phyloP scores from a whole-genome alignment of 2,797 vertebrate species.

The Pipistrellus nathusii region DNA sequence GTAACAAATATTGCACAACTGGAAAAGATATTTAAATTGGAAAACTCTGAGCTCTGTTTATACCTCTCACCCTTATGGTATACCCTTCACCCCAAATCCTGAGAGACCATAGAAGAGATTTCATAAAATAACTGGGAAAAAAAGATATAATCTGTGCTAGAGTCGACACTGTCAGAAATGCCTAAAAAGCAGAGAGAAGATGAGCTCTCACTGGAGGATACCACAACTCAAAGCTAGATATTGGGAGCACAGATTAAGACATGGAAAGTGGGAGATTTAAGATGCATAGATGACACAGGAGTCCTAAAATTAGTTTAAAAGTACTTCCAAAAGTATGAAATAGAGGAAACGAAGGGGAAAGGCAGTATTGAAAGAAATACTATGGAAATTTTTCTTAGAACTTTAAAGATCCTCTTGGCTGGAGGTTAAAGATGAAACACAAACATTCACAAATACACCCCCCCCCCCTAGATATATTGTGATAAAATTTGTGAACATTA shows the following conservation, averaged over 20 bases:
- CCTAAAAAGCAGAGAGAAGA: neutral
- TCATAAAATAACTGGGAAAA: neutral
- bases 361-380: neutral
- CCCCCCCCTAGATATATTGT: neutral
- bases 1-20: neutral
- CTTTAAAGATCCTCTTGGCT: neutral
- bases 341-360: neutral
- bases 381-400: neutral
- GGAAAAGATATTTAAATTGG: neutral
- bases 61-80: rapidly evolving
- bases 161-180: neutral
- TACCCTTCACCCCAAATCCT: neutral
- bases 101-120: neutral
- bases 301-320: neutral
- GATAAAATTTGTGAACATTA: conserved; percentile 12
- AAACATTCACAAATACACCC: rapidly evolving
- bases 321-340: neutral
- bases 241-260: neutral
- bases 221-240: neutral
- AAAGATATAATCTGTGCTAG: neutral
- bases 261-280: neutral
- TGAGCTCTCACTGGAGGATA: neutral
- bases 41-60: neutral
- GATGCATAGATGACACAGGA: neutral
- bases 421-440: neutral